phyloP scores from a whole-genome alignment of 2,888 invertebrate genomes.

The Parthenolecanium corni region DNA sequence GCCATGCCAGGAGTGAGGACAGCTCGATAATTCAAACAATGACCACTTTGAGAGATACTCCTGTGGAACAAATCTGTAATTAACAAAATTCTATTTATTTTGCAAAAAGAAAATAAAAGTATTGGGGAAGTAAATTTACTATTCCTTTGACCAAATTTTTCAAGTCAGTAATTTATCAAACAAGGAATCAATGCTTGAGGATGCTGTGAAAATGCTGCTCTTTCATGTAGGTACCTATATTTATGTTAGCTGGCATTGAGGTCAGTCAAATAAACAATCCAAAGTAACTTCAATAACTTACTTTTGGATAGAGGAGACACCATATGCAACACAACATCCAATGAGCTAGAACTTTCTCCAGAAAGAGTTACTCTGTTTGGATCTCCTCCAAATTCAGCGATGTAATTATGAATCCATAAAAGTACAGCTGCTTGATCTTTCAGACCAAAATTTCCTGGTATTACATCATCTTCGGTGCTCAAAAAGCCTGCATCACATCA shows the following conservation, averaged over 20 bases:
- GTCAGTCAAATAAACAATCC: too few species aligned
- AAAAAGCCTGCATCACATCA: constrained; percentile 23
- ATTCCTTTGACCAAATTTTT: too few species aligned
- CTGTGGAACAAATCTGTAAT: constrained; percentile 41
- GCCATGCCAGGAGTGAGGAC: constrained; percentile 34
- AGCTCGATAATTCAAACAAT: constrained; percentile 41
- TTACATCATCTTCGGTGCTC: constrained; percentile 29
- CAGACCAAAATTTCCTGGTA: constrained; percentile 30
- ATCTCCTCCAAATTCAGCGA: constrained; percentile 28
- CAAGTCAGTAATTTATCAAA: too few species aligned
- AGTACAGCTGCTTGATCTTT: constrained; percentile 30
- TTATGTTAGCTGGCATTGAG: too few species aligned
- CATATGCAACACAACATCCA: constrained; percentile 21
- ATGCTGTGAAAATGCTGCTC: too few species aligned
- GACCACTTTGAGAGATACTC: constrained; percentile 59
- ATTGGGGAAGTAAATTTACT: too few species aligned
- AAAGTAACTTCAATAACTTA: neutral
- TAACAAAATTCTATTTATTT: neutral
- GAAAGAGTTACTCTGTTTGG: constrained; percentile 30
- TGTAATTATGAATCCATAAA: constrained; percentile 29
- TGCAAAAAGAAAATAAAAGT: too few species aligned
- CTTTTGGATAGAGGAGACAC: constrained; percentile 34
- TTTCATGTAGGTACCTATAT: too few species aligned
- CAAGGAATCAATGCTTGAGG: too few species aligned
- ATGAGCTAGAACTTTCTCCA: constrained; percentile 31